Evolutionary conservation across 2,888 invertebrate genomes (phyloP), one percentile per base, ranked within the genome.

Genomic region (Papilio elwesi): DNA sequence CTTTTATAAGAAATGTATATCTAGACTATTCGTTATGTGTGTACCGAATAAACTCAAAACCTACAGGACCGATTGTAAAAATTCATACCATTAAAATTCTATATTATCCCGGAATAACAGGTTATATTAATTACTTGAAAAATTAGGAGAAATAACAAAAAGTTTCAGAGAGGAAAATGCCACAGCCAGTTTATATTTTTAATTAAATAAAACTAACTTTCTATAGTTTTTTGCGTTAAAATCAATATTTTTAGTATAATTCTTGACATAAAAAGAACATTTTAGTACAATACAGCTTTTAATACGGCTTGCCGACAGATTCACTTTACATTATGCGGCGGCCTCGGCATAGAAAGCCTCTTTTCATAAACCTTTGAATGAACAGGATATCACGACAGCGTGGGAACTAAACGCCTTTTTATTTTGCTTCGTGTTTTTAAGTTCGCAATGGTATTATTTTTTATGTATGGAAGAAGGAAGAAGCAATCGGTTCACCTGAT

Each of bases 331-430:
- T 59, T 59, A 59, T 59, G 13, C 59, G 13, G 59, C 59, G 38
- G 59, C 59, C 59, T 38, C 59, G 59, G n/a, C 38, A 59, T 59
- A 13, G 59, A 59, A 59, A 59, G 59, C 59, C 59, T 59, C 59
- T 59, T 59, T 59, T 59, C 59, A 59, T 59, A 59, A 59, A 59
- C 59, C 59, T 59, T 38, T 59, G 59, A 59, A 59, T 59, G 59
- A 59, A 59, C 59, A 59, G 59, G 59, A 59, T 59, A 59, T 59
- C 59, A 36, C 59, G 59, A 59, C 59, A 59, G 59, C 59, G 59
- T 38, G 59, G 59, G 59, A 59, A 59, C 59, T 59, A 59, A 59
- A 38, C 59, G 59, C 8, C 38, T 59, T 59, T 59, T 59, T 59
- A 59, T 59, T 59, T 59, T 59, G 57, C 57, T 26, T 57, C 57